Conservation (phyloP, 2,113 vertebrate species). For the Pagrus major region DNA sequence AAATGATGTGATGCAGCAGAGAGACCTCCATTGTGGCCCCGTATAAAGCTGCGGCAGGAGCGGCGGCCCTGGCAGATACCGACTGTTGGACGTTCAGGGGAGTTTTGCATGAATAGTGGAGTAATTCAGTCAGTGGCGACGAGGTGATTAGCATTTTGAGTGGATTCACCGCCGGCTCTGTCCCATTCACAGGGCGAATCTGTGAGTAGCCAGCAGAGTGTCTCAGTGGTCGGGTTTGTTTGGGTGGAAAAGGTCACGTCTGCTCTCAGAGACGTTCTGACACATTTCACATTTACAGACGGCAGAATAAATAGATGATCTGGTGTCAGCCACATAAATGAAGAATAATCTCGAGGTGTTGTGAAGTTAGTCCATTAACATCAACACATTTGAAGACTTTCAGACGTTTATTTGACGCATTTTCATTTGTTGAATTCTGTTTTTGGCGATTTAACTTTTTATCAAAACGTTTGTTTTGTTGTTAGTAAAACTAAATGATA, state of each 20-base stretch:
- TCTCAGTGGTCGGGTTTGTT: conserved; percentile 8
- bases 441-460: too few species aligned
- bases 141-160: conserved; percentile 62
- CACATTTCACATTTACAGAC: not conserved
- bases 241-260: conserved; percentile 25
- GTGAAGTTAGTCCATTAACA: not conserved
- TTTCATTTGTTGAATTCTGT: too few species aligned
- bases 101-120: conserved; percentile 47
- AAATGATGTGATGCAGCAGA: conserved; percentile 50
- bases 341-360: not conserved
- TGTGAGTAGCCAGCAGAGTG: conserved; percentile 32
- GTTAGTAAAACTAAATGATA: too few species aligned
- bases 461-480: too few species aligned
- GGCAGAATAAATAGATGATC: not conserved
- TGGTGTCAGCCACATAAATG: not conserved
- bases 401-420: too few species aligned
- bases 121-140: conserved; percentile 48
- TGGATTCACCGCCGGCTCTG: conserved; percentile 45
- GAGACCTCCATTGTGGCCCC: conserved; percentile 57
- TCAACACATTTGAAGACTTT: not conserved
- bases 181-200: conserved; percentile 9
- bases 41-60: conserved; percentile 70
- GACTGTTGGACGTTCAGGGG: conserved; percentile 19
- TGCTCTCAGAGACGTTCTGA: not conserved
- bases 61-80: conserved; percentile 50